Evolutionary conservation across 2,797 vertebrate species (phyloP), one percentile per base, ranked within the genome.

Genomic region (Scolopax bukidnonensis): DNA sequence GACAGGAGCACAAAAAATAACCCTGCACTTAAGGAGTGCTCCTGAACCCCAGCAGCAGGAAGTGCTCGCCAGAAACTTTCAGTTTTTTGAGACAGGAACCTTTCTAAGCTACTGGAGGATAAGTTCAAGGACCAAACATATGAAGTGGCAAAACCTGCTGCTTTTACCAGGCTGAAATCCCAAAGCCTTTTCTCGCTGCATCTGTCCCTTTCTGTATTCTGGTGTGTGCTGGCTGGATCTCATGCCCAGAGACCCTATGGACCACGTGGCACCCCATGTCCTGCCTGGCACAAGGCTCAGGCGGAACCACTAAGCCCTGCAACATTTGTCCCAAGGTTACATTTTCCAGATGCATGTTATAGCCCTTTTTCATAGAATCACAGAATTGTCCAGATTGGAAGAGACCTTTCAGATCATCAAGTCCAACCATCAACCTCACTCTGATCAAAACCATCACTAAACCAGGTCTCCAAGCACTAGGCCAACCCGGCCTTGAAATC

Each of bases 251-350:
- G 14, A 4, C 32, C 24, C 25, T 1, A 1, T 1, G 16, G 36
- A 8, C 38, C 2, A 0, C 0, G 0, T 51, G 25, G 28, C 11
- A 53, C 27, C 15, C 40, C n/a, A 5, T 8, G 9, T 73, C 23
- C 43, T 67, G 32, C 9, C n/a, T 21, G 10, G 30, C n/a, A 59
- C 0, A 1, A 64, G 11, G 27, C n/a, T 76, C 11, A 41, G 53
- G n/a, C 36, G 7, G 40, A 41, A 63, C 7, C 1, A 1, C 10
- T 9, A 73, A 90, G 11, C 43, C 27, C 50, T 14, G 14, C 12
- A 61, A 63, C 1, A 5, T 14, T 57, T 75, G 38, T 48, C 16
- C 21, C 53, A 38, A 61, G 14, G 17, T 18, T 86, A 1, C 30
- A 6, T 64, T 93, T 89, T 77, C 51, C 48, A 57, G 25, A 18